Base-by-base conservation (phyloP, 2,888 invertebrate genomes). In the Drosophila pseudotalamancana region DNA sequence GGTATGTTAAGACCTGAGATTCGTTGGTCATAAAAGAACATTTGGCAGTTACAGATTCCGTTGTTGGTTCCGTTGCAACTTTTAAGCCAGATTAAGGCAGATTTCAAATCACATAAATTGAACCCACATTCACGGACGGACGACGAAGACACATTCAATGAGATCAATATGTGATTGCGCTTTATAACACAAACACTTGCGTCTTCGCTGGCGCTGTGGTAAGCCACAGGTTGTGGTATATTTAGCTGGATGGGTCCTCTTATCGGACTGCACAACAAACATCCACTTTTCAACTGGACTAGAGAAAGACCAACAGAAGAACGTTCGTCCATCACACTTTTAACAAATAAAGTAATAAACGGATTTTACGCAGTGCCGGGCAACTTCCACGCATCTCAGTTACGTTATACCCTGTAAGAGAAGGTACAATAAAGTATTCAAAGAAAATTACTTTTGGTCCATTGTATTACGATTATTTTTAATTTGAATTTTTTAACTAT, bases 271-370 rank as follows among this genome's bases (percentile, higher is more conserved):
- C 59, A 57, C 46, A 76, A 73, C 42, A 50, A 53, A 6, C 34
- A 6, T 35, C 6, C 29, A 12, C 0, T 8, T 68, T 29, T 39
- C 37, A 35, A 14, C 42, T 23, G 53, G 37, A 48, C 27, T 46
- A 51, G 37, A 54, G 25, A 49, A 72, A 61, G 14, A 23, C 31
- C 40, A 45, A 35, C 21, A 29, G 43, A 64, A 39, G 39, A 49
- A 14, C 27, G 66, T 46, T 65, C 56, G 56, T 67, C 55, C 64
- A 61, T 63, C 48, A 48, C 64, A 73, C 69, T 69, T 55, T 40
- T 57, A 29, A 56, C 69, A 88, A 89, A 89, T 87, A 84, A 87
- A 87, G 85, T 81, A 88, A 89, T 87, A 85, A 87, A 79, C 73
- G 72, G 71, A 84, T 88, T 81, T 77, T 64, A 84, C 77, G 85